Evolutionary conservation across 2,797 vertebrate genomes (phyloP).

Genomic region (Gymnothorax reevesii): DNA sequence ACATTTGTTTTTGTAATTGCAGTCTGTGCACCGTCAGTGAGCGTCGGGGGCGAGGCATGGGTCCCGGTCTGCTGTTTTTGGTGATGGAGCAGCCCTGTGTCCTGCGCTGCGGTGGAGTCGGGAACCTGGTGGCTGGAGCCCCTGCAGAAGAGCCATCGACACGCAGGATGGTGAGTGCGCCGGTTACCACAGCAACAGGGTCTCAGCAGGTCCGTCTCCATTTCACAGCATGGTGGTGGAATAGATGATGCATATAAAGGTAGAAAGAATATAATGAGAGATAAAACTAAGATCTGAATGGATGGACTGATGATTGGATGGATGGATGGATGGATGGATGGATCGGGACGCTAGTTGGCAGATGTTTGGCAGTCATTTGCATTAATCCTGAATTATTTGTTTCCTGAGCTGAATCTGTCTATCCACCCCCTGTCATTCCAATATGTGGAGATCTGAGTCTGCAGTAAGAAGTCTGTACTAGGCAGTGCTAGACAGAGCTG

Average conservation of each 20-base stretch:
- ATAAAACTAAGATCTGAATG: not conserved
- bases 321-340: not conserved
- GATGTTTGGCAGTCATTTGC: not conserved
- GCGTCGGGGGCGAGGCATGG: constrained; percentile 34
- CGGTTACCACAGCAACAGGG: constrained; percentile 76
- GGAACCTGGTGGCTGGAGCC: constrained; percentile 59
- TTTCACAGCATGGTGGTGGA: constrained; percentile 70
- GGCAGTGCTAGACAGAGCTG: not conserved
- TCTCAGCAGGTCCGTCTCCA: constrained; percentile 70
- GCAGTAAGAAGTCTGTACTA: not conserved
- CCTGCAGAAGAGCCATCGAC: constrained; percentile 59
- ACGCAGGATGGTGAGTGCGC: constrained; percentile 73
- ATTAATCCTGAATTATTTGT: not conserved
- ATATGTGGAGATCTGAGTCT: not conserved
- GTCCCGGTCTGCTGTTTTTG: constrained; percentile 50
- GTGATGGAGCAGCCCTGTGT: constrained; percentile 49
- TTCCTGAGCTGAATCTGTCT: not conserved
- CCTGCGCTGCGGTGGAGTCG: constrained; percentile 56
- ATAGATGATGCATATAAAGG: constrained; percentile 30
- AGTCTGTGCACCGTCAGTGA: constrained; percentile 37
- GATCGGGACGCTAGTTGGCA: not conserved
- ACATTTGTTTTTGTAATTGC: constrained; percentile 9
- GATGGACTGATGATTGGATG: not conserved
- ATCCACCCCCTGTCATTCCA: not conserved
- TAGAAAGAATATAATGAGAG: not conserved